These are phyloP conservation scores for Hemaris fuciformis DNA, from an alignment of 2,888 invertebrate species.

Conservation along the genomic window DNA sequence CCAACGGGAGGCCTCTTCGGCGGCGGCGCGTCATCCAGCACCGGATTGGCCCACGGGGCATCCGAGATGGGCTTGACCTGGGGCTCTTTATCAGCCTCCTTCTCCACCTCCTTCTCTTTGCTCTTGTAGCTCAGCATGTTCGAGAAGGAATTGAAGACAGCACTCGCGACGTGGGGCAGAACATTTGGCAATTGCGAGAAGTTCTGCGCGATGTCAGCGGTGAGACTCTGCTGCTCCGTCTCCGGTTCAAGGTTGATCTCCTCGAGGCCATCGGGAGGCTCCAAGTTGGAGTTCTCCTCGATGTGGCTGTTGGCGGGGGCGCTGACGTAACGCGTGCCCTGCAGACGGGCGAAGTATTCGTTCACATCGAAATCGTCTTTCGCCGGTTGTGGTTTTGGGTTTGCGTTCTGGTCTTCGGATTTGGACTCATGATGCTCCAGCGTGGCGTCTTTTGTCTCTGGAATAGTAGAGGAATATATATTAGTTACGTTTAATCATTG, in stretches of 20 bases:
- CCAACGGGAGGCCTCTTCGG: slow-evolving; percentile 56
- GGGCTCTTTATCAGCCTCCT: slow-evolving; percentile 33
- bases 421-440: background rate
- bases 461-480: too few relatives aligned
- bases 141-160: slow-evolving; percentile 84
- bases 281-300: slow-evolving; percentile 74
- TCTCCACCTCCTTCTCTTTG: slow-evolving; percentile 46
- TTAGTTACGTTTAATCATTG: too few relatives aligned
- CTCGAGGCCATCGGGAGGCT: slow-evolving; percentile 64
- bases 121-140: slow-evolving; percentile 73
- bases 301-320: slow-evolving; percentile 63
- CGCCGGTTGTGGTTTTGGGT: slow-evolving; percentile 49
- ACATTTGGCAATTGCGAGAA: slow-evolving; percentile 82
- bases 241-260: slow-evolving; percentile 58
- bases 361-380: slow-evolving; percentile 77
- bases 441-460: background rate
- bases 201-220: slow-evolving; percentile 77
- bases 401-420: slow-evolving; percentile 15
- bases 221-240: slow-evolving; percentile 59
- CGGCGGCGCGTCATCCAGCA: slow-evolving; percentile 57
- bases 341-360: slow-evolving; percentile 72
- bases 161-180: slow-evolving; percentile 82
- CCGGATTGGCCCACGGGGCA: slow-evolving; percentile 42
- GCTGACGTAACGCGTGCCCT: slow-evolving; percentile 71
- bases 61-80: slow-evolving; percentile 29